Evolutionary conservation across 1,140 invertebrate genomes (phyloP), one percentile per base, ranked within the genome.

Genomic region (Drosophila ogumai): DNA sequence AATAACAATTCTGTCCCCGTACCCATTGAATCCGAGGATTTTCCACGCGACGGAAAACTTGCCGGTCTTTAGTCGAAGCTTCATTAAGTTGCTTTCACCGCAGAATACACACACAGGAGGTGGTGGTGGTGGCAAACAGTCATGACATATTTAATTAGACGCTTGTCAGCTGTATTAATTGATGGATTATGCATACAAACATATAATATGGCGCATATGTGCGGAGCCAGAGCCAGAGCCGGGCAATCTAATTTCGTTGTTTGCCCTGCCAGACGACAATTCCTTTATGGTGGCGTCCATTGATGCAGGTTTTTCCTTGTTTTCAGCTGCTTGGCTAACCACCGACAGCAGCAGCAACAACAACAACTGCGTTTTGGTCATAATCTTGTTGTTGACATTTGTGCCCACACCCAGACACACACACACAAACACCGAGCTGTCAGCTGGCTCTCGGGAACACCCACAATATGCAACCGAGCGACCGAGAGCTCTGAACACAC

Each of bases 361-460:
- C 46, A 74, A 36, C 75, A 68, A 68, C 73, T 64, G 25, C 60
- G 68, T 54, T 80, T 43, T 78, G 79, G 75, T 71, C 75, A 82
- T 79, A 82, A 82, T 82, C 80, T 82, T 73, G 80, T 78, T 79
- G 80, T 82, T 82, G 80, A 82, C 80, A 82, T 82, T 82, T 75
- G 64, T 82, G 69, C 68, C 80, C 80, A 54, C 80, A 82, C 80
- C 73, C 71, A 63, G 63, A 61, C 75, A 69, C 60, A 57, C 43
- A 58, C 38, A 25, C 38, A 22, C 43, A 41, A n/a, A 56, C 67
- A 60, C 74, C 57, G 61, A 82, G 63, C 79, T 82, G 79, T 82
- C 79, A 78, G 31, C 38, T 43, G 13, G 32, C 31, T 49, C 50
- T 46, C 10, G 50, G 61, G 49, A 13, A 47, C 65, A 78, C 63